These are phyloP conservation scores for Chaetoderma sp. DNA, from an alignment of 2,888 invertebrate genomes.

Conservation along the genomic window DNA sequence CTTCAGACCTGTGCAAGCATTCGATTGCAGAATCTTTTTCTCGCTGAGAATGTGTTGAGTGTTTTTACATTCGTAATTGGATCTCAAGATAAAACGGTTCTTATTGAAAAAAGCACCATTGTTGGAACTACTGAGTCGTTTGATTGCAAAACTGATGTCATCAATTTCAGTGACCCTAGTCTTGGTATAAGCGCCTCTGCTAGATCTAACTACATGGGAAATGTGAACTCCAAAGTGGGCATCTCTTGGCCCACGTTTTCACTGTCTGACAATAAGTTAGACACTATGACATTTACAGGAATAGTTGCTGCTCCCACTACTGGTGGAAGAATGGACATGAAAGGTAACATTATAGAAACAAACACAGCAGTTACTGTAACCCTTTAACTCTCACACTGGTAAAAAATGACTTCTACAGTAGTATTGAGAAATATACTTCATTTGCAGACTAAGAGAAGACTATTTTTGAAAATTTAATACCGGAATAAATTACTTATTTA, in stretches of 20 bases:
- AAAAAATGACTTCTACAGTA: too few relatives aligned
- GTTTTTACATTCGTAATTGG: slow-evolving; percentile 49
- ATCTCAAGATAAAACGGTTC: slow-evolving; percentile 39
- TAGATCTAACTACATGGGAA: slow-evolving; percentile 28
- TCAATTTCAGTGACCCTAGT: slow-evolving; percentile 38
- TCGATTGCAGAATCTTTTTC: neutral
- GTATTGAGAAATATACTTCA: too few relatives aligned
- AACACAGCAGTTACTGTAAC: too few relatives aligned
- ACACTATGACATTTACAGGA: slow-evolving; percentile 47
- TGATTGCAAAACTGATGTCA: slow-evolving; percentile 48
- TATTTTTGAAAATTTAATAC: too few relatives aligned
- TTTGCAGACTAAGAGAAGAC: too few relatives aligned
- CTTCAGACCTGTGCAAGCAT: slow-evolving; percentile 17
- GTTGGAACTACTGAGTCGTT: slow-evolving; percentile 51
- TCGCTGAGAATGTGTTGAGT: slow-evolving; percentile 33
- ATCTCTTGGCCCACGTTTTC: slow-evolving; percentile 48
- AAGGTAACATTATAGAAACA: too few relatives aligned
- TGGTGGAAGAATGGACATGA: slow-evolving; percentile 41
- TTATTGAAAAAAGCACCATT: slow-evolving; percentile 43
- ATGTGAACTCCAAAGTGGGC: slow-evolving; percentile 41
- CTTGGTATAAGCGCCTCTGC: slow-evolving; percentile 24
- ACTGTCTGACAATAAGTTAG: slow-evolving; percentile 45
- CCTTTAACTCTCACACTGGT: too few relatives aligned
- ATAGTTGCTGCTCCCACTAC: slow-evolving; percentile 56
- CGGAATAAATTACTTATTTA: too few relatives aligned